phyloP scores from a whole-genome alignment of 1,140 invertebrate genomes.

The Drosophila teissieri region DNA sequence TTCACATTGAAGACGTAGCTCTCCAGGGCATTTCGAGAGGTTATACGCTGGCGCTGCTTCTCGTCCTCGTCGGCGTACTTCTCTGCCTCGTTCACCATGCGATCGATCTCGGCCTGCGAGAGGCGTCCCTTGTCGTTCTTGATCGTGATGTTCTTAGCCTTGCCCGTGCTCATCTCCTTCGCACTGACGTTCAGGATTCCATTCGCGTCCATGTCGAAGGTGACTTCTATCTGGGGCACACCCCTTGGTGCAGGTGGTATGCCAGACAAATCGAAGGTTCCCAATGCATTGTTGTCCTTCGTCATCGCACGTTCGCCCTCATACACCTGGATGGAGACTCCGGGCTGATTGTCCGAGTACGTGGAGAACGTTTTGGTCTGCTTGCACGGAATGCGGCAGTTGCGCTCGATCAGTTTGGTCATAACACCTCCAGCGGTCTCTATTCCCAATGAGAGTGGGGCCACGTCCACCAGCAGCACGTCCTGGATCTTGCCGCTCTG shows the following conservation, averaged over 20 bases:
- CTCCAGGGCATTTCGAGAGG: conserved; percentile 87
- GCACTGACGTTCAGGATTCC: conserved; percentile 88
- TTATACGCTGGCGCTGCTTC: conserved; percentile 88
- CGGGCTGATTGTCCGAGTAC: conserved; percentile 90
- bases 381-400: conserved; percentile 88
- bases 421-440: conserved; percentile 88
- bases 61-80: conserved; percentile 87
- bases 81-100: conserved; percentile 76
- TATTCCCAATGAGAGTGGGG: conserved; percentile 87
- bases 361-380: conserved; percentile 88
- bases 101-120: conserved; percentile 92
- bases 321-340: conserved; percentile 88
- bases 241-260: conserved; percentile 93
- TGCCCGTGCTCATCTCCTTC: conserved; percentile 86
- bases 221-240: conserved; percentile 91
- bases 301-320: conserved; percentile 86
- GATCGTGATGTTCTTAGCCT: conserved; percentile 91
- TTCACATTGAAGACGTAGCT: conserved; percentile 91
- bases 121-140: conserved; percentile 93
- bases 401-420: conserved; percentile 88
- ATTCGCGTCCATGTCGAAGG: conserved; percentile 88
- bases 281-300: conserved; percentile 90
- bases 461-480: conserved; percentile 86
- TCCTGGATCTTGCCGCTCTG: conserved; percentile 91
- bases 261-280: conserved; percentile 91